Base-by-base conservation (phyloP, 2,797 vertebrate species). In the Xiphophorus birchmanni region DNA sequence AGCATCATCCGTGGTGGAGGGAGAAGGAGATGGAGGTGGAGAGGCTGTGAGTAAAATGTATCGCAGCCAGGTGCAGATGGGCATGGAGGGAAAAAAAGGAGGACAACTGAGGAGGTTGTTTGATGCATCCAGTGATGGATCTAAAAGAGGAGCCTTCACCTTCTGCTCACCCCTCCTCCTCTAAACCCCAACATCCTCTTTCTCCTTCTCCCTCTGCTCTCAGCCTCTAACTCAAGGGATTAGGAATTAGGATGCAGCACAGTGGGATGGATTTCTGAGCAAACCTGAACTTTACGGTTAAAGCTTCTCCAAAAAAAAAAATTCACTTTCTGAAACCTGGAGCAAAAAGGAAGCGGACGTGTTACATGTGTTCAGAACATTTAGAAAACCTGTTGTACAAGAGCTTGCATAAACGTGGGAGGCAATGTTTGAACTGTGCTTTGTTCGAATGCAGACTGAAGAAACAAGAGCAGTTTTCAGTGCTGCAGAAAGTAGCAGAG, bases 51-150 rank as follows among this genome's bases (percentile, higher is more conserved):
- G 86, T 67, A 83, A 87, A 92, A 92, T 90, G 91, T 89, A 90
- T 88, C 82, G 80, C 82, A 89, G 83, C 84, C 91, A 93, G 91
- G 92, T 93, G 92, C 89, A 89, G 91, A 91, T 93, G 90, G 82
- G 60, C 65, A 40, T 32, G 72, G 48, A 71, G 78, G 44, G 13
- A 45, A 58, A 75, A 47, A 63, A 76, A 47, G 83, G 21, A 52
- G 78, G 74, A 63, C 80, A 67, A 77, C 79, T 71, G 54, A 84
- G 84, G 73, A 75, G 84, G 44, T 48, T 76, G 78, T 48, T 91
- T 86, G 88, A 89, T 83, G 86, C 32, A 75, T 88, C 87, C 82
- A 88, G 74, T 86, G 88, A 91, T 92, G 90, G 88, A 86, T 91
- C 86, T 91, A 85, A 87, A 87, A 87, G 86, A 91, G 81, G 85